A percentile compares a stretch with the other conserved stretches of the same genome.
Evolutionary conservation across 2,797 vertebrate species (phyloP).

Genomic region (Squalus acanthias): DNA sequence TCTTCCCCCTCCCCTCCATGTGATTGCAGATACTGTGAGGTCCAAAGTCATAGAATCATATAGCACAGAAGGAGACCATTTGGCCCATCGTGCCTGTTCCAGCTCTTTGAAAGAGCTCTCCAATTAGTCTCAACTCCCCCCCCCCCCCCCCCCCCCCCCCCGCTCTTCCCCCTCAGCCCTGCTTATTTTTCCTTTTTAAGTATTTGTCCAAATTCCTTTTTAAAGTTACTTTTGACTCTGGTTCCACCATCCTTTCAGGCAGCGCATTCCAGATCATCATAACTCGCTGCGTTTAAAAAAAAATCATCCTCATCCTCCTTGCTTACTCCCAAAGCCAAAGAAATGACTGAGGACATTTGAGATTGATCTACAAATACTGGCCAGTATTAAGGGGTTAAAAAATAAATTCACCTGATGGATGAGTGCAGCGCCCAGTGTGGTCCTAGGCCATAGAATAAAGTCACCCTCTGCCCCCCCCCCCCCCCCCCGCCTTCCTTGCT

Average conservation of each 20-base stretch:
- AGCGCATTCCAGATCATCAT: neutral
- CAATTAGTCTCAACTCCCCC: neutral
- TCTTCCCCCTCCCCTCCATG: neutral
- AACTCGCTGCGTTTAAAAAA: neutral
- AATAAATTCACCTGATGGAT: neutral
- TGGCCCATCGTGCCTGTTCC: neutral
- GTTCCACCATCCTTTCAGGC: neutral
- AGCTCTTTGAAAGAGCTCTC: neutral
- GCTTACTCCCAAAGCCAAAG: neutral
- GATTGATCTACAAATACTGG: neutral
- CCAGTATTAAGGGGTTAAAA: neutral
- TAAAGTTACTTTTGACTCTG: neutral
- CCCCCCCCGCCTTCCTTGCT: too few species aligned
- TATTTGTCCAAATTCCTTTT: neutral
- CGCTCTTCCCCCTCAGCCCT: neutral
- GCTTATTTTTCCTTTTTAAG: neutral
- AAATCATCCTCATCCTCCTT: neutral
- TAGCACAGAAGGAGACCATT: neutral
- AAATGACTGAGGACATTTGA: neutral
- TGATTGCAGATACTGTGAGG: neutral
- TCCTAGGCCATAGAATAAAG: neutral
- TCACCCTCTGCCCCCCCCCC: fast-evolving
- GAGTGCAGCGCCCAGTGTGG: neutral
- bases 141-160: neutral
- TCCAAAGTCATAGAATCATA: neutral